phyloP scores from a whole-genome alignment of 1,140 invertebrate species.

The Trissolcus basalis region DNA sequence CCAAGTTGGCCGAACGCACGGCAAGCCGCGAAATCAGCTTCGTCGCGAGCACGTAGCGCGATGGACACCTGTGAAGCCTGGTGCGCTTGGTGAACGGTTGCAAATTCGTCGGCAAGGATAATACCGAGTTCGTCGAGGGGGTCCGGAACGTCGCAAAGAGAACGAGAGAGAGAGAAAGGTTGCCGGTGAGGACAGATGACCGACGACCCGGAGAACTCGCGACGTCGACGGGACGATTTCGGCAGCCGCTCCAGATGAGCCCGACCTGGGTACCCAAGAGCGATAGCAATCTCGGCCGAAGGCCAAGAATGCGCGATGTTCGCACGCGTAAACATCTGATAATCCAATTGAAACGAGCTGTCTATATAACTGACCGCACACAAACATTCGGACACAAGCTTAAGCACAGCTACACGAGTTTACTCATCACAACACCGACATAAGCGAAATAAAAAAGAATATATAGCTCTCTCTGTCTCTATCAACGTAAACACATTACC shows the following conservation, averaged over 20 bases:
- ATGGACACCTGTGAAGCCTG: constrained; percentile 1
- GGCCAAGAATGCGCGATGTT: constrained; percentile 16
- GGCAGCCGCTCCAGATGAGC: constrained; percentile 3
- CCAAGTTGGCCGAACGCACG: constrained; percentile 40
- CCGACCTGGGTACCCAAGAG: constrained; percentile 5
- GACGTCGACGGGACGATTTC: background rate
- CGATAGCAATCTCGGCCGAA: constrained; percentile 6
- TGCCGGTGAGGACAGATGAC: too few species aligned
- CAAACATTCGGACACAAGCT: background rate
- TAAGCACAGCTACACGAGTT: background rate
- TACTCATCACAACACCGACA: too few species aligned
- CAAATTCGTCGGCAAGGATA: too few species aligned
- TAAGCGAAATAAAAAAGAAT: constrained; percentile 1
- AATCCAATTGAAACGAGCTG: constrained; percentile 21
- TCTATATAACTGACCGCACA: constrained; percentile 12
- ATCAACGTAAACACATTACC: constrained; percentile 28
- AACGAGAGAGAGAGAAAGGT: too few species aligned
- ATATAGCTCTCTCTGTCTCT: background rate
- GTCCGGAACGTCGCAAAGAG: too few species aligned
- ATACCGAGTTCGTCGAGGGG: too few species aligned
- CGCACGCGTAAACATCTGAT: constrained; percentile 26
- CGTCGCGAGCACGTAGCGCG: constrained; percentile 1
- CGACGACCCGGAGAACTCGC: constrained; percentile 2
- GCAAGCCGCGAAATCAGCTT: constrained; percentile 9
- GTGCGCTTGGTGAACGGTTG: too few species aligned